These are phyloP conservation scores for Nothocercus julius DNA, from an alignment of 2,113 vertebrate genomes.

Conservation along the genomic window DNA sequence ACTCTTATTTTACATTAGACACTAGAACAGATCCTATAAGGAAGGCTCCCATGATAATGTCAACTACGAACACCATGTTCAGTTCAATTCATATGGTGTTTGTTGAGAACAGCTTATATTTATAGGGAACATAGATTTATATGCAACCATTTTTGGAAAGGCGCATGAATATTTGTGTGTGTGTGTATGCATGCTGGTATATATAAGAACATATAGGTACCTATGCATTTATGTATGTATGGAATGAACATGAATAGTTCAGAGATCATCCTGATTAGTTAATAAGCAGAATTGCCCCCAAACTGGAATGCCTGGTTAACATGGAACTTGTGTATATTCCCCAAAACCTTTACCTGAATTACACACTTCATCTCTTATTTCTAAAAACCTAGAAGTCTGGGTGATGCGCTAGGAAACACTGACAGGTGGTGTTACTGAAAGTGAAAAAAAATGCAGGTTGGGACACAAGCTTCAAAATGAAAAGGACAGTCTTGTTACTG, in stretches of 20 bases:
- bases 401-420: background rate
- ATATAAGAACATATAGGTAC: background rate
- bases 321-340: background rate
- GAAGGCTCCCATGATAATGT: background rate
- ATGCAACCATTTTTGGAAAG: background rate
- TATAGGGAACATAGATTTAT: background rate
- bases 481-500: background rate
- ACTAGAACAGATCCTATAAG: background rate
- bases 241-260: background rate
- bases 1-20: background rate
- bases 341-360: too few relatives aligned
- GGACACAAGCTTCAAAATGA: background rate
- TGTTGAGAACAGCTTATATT: background rate
- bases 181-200: background rate
- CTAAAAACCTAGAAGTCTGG: too few relatives aligned
- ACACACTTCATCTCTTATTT: too few relatives aligned
- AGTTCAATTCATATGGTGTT: background rate
- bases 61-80: background rate
- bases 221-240: background rate
- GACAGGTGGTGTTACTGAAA: background rate
- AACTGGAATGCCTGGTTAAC: background rate
- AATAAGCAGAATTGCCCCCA: background rate
- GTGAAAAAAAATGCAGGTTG: background rate
- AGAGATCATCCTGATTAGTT: background rate
- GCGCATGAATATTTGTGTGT: rapidly evolving